A percentile compares a stretch with the other conserved stretches of the same genome.
Conservation (phyloP, 2,888 invertebrate genomes). For the Hypena proboscidalis region DNA sequence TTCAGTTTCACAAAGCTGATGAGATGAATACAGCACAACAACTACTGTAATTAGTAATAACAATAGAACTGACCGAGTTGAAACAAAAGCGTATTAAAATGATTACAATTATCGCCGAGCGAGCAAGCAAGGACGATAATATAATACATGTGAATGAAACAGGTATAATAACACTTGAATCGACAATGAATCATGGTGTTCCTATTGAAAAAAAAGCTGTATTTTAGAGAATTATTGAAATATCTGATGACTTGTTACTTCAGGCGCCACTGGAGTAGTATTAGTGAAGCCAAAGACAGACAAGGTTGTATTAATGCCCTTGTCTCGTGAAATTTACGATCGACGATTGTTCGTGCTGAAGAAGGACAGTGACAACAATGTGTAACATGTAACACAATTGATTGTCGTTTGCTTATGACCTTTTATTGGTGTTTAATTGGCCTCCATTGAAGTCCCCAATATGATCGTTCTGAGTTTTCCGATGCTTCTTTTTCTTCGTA, state of each 20-base stretch:
- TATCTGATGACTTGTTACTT: conserved; percentile 27
- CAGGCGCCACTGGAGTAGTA: conserved; percentile 8
- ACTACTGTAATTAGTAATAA: conserved; percentile 21
- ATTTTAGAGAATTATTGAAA: conserved; percentile 34
- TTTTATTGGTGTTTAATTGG: conserved; percentile 6
- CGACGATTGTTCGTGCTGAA: conserved; percentile 15
- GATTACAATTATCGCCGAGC: conserved; percentile 50
- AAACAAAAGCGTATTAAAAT: conserved; percentile 48
- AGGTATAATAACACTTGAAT: conserved; percentile 63
- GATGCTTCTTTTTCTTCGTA: too few relatives aligned
- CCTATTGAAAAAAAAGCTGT: conserved; percentile 41
- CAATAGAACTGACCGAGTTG: conserved; percentile 23
- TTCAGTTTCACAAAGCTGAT: neutral
- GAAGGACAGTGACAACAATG: conserved; percentile 17
- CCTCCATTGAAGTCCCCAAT: too few relatives aligned
- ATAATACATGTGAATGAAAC: conserved; percentile 47
- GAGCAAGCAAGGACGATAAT: conserved; percentile 45
- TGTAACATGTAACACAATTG: conserved; percentile 13
- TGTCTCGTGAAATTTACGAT: conserved; percentile 27
- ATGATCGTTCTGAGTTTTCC: too few relatives aligned
- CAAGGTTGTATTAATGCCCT: conserved; percentile 28
- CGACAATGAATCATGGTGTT: conserved; percentile 64
- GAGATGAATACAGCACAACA: conserved; percentile 12
- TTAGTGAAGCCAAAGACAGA: conserved; percentile 14
- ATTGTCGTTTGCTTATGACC: conserved; percentile 13